Evolutionary conservation across 2,797 vertebrate species (phyloP).

Genomic region (Adrianichthys oophorus): DNA sequence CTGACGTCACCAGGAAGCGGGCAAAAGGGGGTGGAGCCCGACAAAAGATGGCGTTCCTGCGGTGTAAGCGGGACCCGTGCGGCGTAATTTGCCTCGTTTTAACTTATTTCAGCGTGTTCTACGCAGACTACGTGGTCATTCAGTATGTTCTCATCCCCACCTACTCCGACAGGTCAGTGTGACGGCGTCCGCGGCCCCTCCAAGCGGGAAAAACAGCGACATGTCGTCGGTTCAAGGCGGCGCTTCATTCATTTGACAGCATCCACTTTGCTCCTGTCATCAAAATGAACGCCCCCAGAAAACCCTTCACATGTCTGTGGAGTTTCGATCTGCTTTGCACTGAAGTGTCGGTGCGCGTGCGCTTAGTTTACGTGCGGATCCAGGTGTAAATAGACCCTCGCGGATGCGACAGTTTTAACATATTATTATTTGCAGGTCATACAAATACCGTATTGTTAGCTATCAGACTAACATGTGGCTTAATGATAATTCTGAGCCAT

Average conservation of each 20-base stretch:
- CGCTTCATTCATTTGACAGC: conserved; percentile 46
- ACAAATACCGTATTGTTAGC: no score
- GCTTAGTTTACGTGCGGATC: no score
- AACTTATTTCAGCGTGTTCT: conserved; percentile 83
- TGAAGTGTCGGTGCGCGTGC: no score
- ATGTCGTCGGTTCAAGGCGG: conserved; percentile 20
- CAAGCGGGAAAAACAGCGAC: neutral
- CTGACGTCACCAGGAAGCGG: conserved; percentile 65
- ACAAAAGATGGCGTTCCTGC: conserved; percentile 74
- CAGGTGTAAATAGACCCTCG: no score
- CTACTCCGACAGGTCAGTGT: conserved; percentile 75
- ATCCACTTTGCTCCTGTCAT: conserved; percentile 2
- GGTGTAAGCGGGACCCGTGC: conserved; percentile 80
- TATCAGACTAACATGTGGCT: no score
- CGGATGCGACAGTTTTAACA: no score
- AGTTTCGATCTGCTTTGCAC: no score
- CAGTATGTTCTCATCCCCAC: conserved; percentile 80
- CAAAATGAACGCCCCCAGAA: no score
- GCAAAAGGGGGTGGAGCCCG: conserved; percentile 50
- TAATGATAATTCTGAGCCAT: no score
- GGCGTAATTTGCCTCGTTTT: conserved; percentile 79
- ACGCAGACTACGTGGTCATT: conserved; percentile 83
- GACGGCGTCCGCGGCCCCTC: neutral
- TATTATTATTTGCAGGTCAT: no score
- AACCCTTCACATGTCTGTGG: neutral